Conservation (phyloP, 2,888 invertebrate species). For the Latheticus oryzae region DNA sequence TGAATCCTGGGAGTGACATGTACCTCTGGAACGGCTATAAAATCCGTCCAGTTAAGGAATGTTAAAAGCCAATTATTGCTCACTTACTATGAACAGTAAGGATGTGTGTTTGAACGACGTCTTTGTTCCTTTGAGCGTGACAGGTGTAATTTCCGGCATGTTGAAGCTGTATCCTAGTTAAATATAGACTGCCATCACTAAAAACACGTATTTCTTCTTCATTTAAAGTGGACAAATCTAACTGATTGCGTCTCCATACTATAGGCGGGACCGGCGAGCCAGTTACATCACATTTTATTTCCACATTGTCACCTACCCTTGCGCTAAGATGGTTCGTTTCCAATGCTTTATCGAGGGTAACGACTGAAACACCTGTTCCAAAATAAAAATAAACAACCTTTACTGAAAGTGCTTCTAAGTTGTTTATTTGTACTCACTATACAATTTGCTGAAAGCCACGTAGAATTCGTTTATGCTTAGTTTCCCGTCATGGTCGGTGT, state of each 20-base stretch:
- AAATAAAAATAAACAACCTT: too few relatives aligned
- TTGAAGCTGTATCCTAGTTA: conserved; percentile 77
- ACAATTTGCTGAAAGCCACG: conserved; percentile 80
- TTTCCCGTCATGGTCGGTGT: conserved; percentile 73
- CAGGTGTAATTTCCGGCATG: conserved; percentile 84
- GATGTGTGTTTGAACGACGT: conserved; percentile 79
- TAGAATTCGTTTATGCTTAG: conserved; percentile 80
- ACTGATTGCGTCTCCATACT: conserved; percentile 77
- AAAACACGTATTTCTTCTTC: conserved; percentile 76
- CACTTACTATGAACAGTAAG: conserved; percentile 79
- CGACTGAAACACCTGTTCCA: conserved; percentile 77
- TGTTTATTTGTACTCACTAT: conserved; percentile 70
- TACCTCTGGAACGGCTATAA: conserved; percentile 78
- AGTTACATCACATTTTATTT: conserved; percentile 81
- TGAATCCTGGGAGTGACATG: conserved; percentile 77
- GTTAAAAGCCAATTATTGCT: conserved; percentile 21
- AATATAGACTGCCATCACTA: conserved; percentile 79
- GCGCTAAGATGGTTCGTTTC: conserved; percentile 78
- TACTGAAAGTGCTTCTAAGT: too few relatives aligned
- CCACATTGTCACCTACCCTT: conserved; percentile 80
- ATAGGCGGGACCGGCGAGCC: conserved; percentile 77
- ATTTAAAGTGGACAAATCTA: conserved; percentile 72
- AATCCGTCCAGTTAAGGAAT: conserved; percentile 27
- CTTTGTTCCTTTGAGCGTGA: conserved; percentile 77
- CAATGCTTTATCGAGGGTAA: conserved; percentile 77